phyloP scores from a whole-genome alignment of 2,113 vertebrate species.

The Cephalopterus ornatus region DNA sequence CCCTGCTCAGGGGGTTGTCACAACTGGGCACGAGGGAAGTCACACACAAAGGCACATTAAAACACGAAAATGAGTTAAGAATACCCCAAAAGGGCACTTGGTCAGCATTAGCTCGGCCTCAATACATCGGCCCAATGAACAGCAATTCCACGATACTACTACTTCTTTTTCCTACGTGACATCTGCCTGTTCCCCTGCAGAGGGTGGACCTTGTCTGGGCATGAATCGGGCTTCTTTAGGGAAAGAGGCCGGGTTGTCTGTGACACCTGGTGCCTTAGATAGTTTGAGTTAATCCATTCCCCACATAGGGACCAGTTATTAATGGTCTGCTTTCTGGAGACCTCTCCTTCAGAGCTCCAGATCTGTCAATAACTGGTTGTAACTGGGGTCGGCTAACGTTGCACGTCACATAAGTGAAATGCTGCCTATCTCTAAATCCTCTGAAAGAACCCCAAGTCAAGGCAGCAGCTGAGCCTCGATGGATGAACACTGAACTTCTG shows the following conservation, averaged over 20 bases:
- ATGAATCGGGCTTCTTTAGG: fast-evolving
- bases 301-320: background rate
- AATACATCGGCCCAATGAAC: background rate
- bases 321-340: background rate
- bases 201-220: background rate
- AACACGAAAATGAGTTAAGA: background rate
- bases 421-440: background rate
- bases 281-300: background rate
- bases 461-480: background rate
- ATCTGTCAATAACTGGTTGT: background rate
- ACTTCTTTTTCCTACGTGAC: fast-evolving
- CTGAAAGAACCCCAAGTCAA: background rate
- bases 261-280: background rate
- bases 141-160: background rate
- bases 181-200: background rate
- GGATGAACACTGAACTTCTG: background rate
- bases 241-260: background rate
- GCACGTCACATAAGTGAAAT: background rate
- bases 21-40: background rate
- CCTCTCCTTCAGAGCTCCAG: background rate
- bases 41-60: background rate
- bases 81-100: background rate
- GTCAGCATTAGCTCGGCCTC: background rate
- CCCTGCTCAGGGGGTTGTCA: background rate
- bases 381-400: background rate